Evolutionary conservation across 23 tunicate species (phyloP).

Genomic region (Styela plicata): DNA sequence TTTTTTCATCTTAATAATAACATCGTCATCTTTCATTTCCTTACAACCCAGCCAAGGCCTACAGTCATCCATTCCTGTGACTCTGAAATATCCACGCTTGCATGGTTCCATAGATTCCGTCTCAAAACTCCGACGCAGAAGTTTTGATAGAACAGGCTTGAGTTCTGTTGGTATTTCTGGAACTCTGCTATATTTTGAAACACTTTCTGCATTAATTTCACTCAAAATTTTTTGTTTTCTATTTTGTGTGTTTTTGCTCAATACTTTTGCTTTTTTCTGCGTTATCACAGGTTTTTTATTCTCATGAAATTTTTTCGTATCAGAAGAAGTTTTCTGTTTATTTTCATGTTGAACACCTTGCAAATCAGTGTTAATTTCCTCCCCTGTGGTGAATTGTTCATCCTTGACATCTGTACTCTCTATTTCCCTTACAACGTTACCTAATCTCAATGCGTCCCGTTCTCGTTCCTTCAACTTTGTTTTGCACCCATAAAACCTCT

Average conservation of each 20-base stretch:
- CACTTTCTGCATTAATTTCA: not conserved
- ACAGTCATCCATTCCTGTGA: slow-evolving; percentile 48
- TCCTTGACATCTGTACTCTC: no score
- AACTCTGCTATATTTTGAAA: not conserved
- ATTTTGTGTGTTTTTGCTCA: not conserved
- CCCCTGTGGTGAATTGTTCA: not conserved
- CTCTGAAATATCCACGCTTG: slow-evolving; percentile 39
- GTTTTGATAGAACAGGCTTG: not conserved
- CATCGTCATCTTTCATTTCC: slow-evolving; percentile 25
- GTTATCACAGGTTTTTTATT: not conserved
- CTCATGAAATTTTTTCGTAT: not conserved
- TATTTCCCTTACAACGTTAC: no score
- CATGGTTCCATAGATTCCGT: slow-evolving; percentile 8
- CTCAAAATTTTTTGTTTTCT: not conserved
- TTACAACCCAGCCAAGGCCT: slow-evolving; percentile 50
- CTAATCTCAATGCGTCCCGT: no score
- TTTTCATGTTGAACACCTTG: not conserved
- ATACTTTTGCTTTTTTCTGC: not conserved
- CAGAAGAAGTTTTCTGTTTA: not conserved
- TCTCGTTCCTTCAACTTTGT: no score
- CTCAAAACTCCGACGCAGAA: slow-evolving; percentile 3
- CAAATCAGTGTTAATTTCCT: not conserved
- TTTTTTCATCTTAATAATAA: not conserved
- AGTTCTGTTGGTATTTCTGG: not conserved
- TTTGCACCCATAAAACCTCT: no score